Percentiles rank a stretch among this genome's conserved stretches.
Conservation (phyloP, 2,113 vertebrate genomes). For the Solenodon paradoxus region DNA sequence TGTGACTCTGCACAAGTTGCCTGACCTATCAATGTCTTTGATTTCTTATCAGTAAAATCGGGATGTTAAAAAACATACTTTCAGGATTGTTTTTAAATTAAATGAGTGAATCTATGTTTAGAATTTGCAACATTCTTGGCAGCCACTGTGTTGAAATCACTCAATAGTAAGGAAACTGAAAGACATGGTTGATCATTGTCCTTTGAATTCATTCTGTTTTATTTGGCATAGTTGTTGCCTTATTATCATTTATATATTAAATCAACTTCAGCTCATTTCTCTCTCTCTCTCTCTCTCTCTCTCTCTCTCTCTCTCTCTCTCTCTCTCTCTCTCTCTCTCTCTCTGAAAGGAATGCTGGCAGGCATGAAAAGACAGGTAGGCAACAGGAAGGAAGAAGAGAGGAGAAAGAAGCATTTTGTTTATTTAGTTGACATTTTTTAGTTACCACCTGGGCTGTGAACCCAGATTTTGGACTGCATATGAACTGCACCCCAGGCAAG, state of each 20-base stretch:
- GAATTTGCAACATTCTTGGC: background rate
- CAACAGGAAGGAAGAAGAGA: too few relatives aligned
- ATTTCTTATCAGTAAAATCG: background rate
- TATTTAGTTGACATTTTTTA: too few relatives aligned
- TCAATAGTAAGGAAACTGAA: background rate
- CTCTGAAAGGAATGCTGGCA: too few relatives aligned
- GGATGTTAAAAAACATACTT: background rate
- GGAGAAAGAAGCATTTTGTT: too few relatives aligned
- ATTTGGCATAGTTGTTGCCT: background rate
- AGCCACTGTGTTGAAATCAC: background rate
- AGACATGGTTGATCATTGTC: background rate
- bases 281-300: too few relatives aligned
- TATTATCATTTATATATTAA: slow-evolving; percentile 8
- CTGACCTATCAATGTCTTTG: background rate
- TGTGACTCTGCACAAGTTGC: background rate
- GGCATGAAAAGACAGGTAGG: too few relatives aligned
- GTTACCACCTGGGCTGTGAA: too few relatives aligned
- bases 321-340: too few relatives aligned
- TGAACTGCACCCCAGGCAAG: too few relatives aligned
- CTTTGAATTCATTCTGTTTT: background rate
- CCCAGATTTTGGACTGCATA: too few relatives aligned
- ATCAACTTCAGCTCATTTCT: background rate
- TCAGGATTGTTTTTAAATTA: background rate
- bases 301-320: too few relatives aligned
- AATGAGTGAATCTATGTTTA: background rate